Base-by-base conservation (phyloP, 1,140 invertebrate genomes). In the Zaprionus ornatus region DNA sequence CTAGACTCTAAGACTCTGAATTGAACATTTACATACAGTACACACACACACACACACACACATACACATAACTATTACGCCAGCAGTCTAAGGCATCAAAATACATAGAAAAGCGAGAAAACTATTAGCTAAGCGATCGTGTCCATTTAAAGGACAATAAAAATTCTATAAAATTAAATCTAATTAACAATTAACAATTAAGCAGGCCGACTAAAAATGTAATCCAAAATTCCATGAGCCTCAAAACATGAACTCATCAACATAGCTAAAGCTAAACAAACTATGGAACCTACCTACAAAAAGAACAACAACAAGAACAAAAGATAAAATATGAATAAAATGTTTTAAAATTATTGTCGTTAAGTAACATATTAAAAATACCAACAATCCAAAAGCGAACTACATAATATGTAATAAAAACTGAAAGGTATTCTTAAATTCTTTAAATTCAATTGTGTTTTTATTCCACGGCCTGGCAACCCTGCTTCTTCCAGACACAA, bases 381-480 rank as follows among this genome's bases (percentile, higher is more conserved):
- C 63, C 54, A 60, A 42, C 45, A 78, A 48, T 59, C 60, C 56
- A 35, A 70, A 74, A 59, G 62, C 63, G 35, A 74, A 65, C 60
- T 75, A 74, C 62, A 88, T 62, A 83, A 84, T 80, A 74, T 80
- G 83, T 85, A 90, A 88, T 82, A 90, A 85, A 87, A 81, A 79
- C 79, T 69, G 79, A 90, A 90, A 66, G 66, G 85, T 90, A 90
- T 90, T 90, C 85, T 85, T 90, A 90, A 90, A 90, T 90, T 90
- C 86, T 90, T 90, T 90, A 90, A 85, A 82, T 17, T 37, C 45
- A 45, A 72, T 27, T 21, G 74, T 63, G 27, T 71, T 61, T 65
- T 88, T 37, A 59, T 64, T 87, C 70, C 40, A 23, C 10, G 15
- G 15, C 5, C 5, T 48, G 17, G 25, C n/a, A 60, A 57, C n/a